Evolutionary conservation across 2,113 vertebrate genomes (phyloP), one percentile per base, ranked within the genome.

Genomic region (Pardalotus punctatus): DNA sequence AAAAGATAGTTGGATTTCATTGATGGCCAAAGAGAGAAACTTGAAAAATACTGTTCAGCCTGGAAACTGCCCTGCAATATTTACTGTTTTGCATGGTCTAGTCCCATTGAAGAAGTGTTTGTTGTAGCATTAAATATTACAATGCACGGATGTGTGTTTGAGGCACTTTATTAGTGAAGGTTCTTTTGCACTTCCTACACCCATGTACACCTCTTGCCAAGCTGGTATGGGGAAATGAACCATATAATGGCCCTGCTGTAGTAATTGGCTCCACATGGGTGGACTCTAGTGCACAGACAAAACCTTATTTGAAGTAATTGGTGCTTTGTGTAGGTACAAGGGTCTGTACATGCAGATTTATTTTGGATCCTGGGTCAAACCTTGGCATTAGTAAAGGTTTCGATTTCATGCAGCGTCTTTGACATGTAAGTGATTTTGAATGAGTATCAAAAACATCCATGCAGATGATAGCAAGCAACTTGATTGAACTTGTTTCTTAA

Each of bases 251-350:
- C 85, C 58, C 85, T 88, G 95, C 94, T 91, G 73, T 95, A 96
- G 93, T 97, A 96, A 96, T 97, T 97, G 95, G 93, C 95, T 96
- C 87, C 94, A 96, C 93, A 96, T 96, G 95, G 94, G 96, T 95
- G 95, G 94, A 97, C 93, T 95, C 91, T 19, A 90, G 87, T 1
- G 21, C 92, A 66, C 90, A 94, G 92, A 95, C 95, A 95, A 96
- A 96, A 96, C 95, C 94, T 96, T 95, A 96, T 97, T 97, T 97
- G 93, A 94, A 96, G 95, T 97, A 97, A 95, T 96, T 97, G 94
- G 91, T 91, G 94, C 93, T 97, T 97, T 97, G 93, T 96, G 94
- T 96, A 96, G 93, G 85, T 97, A 94, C 95, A 96, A 95, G 94
- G 85, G 74, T 95, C 93, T 96, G 87, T 95, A 93, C 93, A 90